Conservation (phyloP, 2,113 vertebrate genomes). For the Dasyornis broadbenti region DNA sequence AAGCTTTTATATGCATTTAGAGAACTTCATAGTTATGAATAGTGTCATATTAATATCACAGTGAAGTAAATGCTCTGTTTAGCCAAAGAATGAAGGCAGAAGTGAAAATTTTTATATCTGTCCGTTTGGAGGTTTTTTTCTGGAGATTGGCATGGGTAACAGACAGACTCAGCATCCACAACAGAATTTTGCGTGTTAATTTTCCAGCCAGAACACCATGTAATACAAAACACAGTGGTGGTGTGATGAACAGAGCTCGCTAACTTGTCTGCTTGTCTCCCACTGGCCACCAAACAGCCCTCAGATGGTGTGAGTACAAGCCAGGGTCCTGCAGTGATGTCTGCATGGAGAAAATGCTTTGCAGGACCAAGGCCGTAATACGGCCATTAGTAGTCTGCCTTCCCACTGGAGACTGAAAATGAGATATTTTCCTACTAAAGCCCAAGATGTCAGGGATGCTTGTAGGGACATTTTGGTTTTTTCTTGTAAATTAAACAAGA, state of each 20-base stretch:
- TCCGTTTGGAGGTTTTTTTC: not conserved
- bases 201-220: not conserved
- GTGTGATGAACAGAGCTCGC: fast-evolving
- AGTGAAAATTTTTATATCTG: not conserved
- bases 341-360: not conserved
- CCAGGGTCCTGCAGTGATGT: not conserved
- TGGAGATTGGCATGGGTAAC: not conserved
- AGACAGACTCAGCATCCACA: not conserved
- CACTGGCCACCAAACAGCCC: not conserved
- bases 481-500: not conserved
- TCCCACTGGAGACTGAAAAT: not conserved
- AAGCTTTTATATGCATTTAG: not conserved
- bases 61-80: not conserved
- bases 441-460: not conserved
- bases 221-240: not conserved
- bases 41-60: not conserved
- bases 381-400: not conserved
- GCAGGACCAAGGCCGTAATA: not conserved
- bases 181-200: not conserved
- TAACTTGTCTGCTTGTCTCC: not conserved
- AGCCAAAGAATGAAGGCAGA: not conserved
- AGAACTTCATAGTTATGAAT: not conserved
- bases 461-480: not conserved
- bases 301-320: not conserved
- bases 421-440: not conserved